A percentile compares a stretch with the other conserved stretches of the same genome.
These are phyloP conservation scores for Trilocha varians DNA, from an alignment of 2,888 invertebrate species.

Conservation along the genomic window DNA sequence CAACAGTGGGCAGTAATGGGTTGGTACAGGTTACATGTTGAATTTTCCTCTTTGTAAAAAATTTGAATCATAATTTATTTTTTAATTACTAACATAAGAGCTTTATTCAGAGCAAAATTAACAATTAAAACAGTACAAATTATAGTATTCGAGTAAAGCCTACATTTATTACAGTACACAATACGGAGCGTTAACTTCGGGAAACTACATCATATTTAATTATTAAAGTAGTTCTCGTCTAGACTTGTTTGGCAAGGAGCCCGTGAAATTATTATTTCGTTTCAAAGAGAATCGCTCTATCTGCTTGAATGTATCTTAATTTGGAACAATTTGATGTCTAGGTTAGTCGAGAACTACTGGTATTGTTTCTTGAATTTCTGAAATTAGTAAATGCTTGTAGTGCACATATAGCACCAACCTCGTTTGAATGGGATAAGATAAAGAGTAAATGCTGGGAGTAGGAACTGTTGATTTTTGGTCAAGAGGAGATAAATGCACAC, in stretches of 20 bases:
- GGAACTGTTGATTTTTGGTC: too few relatives aligned
- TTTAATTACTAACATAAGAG: not conserved
- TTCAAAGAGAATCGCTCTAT: slow-evolving; percentile 23
- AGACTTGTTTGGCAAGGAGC: slow-evolving; percentile 48
- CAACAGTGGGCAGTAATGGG: too few relatives aligned
- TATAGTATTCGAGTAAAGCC: slow-evolving; percentile 14
- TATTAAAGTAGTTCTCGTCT: slow-evolving; percentile 40
- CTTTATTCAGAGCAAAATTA: not conserved
- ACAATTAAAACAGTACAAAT: slow-evolving; percentile 5
- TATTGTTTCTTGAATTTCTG: too few relatives aligned
- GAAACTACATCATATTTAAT: slow-evolving; percentile 22
- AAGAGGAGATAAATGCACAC: too few relatives aligned
- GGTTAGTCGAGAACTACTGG: too few relatives aligned
- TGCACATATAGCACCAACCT: too few relatives aligned
- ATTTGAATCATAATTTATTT: not conserved
- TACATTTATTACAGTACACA: slow-evolving; percentile 18
- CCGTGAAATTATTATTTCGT: slow-evolving; percentile 41
- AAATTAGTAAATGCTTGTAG: too few relatives aligned
- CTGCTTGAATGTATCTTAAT: not conserved
- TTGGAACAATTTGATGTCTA: too few relatives aligned
- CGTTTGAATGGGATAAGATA: too few relatives aligned
- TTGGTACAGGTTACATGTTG: too few relatives aligned
- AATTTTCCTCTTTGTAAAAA: too few relatives aligned
- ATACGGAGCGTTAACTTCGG: slow-evolving; percentile 9
- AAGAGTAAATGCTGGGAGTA: too few relatives aligned